phyloP scores from a whole-genome alignment of 2,113 vertebrate genomes.

The Climacteris rufus region DNA sequence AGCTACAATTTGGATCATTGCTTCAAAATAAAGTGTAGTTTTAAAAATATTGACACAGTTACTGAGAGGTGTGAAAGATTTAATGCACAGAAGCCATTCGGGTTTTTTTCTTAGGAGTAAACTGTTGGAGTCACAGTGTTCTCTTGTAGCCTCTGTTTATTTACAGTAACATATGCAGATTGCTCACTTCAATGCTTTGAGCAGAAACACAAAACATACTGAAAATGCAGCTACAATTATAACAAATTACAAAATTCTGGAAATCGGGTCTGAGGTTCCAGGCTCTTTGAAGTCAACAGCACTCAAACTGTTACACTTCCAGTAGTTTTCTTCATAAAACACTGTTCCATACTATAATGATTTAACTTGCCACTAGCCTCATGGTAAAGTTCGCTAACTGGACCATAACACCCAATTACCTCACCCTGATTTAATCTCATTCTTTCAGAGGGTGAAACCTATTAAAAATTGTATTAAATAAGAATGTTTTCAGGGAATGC shows the following conservation, averaged over 20 bases:
- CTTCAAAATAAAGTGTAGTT: neutral
- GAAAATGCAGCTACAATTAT: neutral
- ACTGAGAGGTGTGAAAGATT: neutral
- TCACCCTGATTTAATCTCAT: neutral
- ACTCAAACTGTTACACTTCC: neutral
- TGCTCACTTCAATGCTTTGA: neutral
- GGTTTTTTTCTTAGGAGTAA: neutral
- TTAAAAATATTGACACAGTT: neutral
- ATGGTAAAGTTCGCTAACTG: neutral
- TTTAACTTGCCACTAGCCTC: slow-evolving; percentile 9
- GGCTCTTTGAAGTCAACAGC: slow-evolving; percentile 18
- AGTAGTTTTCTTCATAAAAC: slow-evolving; percentile 24
- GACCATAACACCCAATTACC: slow-evolving; percentile 6
- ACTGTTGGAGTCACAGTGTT: neutral
- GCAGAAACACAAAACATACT: neutral
- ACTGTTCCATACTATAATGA: neutral
- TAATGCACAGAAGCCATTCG: neutral
- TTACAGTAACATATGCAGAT: neutral
- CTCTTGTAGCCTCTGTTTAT: neutral
- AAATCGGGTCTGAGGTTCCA: neutral
- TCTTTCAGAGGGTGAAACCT: neutral
- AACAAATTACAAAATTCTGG: slow-evolving; percentile 31
- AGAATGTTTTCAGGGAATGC: neutral
- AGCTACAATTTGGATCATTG: neutral
- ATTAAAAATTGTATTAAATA: neutral